phyloP scores from a whole-genome alignment of 2,888 invertebrate species.

The Hypercompe scribonia region DNA sequence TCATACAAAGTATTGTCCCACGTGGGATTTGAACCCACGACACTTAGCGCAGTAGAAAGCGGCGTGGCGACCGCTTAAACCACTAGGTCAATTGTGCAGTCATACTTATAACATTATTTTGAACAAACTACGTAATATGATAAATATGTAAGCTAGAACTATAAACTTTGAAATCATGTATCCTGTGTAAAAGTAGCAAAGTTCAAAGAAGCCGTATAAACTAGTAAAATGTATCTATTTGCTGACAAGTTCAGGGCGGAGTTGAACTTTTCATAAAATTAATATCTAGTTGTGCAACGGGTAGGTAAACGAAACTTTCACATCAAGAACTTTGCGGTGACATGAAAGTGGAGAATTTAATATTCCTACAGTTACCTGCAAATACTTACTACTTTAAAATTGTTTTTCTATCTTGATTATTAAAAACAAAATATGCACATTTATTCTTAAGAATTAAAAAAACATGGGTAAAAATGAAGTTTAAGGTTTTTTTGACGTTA shows the following conservation, averaged over 20 bases:
- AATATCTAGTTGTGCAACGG: conserved; percentile 69
- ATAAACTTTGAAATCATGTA: background rate
- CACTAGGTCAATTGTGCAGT: too few species aligned
- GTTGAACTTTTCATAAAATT: conserved; percentile 73
- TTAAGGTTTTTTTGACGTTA: background rate
- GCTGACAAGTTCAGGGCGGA: conserved; percentile 61
- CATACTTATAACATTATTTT: background rate
- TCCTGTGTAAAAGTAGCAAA: conserved; percentile 31
- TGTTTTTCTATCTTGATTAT: conserved; percentile 32
- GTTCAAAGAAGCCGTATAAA: conserved; percentile 46
- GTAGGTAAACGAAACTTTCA: conserved; percentile 75
- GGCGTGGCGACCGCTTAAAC: too few species aligned
- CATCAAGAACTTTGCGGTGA: conserved; percentile 73
- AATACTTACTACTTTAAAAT: conserved; percentile 29
- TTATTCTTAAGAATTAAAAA: background rate
- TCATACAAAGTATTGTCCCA: too few species aligned
- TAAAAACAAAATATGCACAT: conserved; percentile 20
- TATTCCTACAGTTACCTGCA: conserved; percentile 58
- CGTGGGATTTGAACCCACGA: too few species aligned
- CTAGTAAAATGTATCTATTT: conserved; percentile 63
- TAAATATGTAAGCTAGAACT: background rate
- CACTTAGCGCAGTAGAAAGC: too few species aligned
- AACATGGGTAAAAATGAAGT: background rate
- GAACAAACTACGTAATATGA: background rate
- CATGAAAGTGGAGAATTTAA: conserved; percentile 78